These are phyloP conservation scores for Cassiopea xamachana DNA, from an alignment of 30 jellyfish, hydroid and myxozoan species.

Conservation along the genomic window DNA sequence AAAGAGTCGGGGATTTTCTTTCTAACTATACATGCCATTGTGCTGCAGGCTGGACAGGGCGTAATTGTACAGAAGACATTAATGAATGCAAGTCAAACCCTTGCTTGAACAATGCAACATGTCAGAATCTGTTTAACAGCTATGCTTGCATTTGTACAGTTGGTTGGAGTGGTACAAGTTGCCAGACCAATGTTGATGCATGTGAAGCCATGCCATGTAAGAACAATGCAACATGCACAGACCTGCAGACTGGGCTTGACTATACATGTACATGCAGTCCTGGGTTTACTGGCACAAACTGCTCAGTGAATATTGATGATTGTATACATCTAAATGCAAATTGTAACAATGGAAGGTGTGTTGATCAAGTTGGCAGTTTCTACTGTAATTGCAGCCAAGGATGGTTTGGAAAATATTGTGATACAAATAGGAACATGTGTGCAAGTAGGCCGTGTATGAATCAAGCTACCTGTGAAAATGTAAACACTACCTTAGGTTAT, in stretches of 20 bases:
- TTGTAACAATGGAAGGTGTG: constrained; percentile 83
- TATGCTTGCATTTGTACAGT: constrained; percentile 67
- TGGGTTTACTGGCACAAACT: constrained; percentile 78
- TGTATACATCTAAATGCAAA: constrained; percentile 77
- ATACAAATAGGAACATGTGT: constrained; percentile 67
- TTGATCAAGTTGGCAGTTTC: constrained; percentile 74
- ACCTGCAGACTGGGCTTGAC: constrained; percentile 55
- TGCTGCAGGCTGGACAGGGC: constrained; percentile 87
- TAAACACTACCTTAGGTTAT: constrained; percentile 56
- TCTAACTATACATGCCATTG: constrained; percentile 79
- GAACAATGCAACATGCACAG: constrained; percentile 83
- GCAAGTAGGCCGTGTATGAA: constrained; percentile 59
- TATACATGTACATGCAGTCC: constrained; percentile 77
- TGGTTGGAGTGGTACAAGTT: constrained; percentile 86
- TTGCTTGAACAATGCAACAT: constrained; percentile 70
- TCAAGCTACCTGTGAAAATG: constrained; percentile 62
- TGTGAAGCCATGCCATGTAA: constrained; percentile 79
- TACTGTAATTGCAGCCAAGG: constrained; percentile 80
- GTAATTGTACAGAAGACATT: constrained; percentile 76
- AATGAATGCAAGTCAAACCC: constrained; percentile 83
- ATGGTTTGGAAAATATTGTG: constrained; percentile 76
- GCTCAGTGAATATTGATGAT: constrained; percentile 66
- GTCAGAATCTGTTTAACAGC: constrained; percentile 67
- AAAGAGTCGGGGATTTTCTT: constrained; percentile 65
- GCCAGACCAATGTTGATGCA: constrained; percentile 70